Evolutionary conservation across 2,113 vertebrate genomes (phyloP), one percentile per base, ranked within the genome.

Genomic region (Corvus hawaiiensis): DNA sequence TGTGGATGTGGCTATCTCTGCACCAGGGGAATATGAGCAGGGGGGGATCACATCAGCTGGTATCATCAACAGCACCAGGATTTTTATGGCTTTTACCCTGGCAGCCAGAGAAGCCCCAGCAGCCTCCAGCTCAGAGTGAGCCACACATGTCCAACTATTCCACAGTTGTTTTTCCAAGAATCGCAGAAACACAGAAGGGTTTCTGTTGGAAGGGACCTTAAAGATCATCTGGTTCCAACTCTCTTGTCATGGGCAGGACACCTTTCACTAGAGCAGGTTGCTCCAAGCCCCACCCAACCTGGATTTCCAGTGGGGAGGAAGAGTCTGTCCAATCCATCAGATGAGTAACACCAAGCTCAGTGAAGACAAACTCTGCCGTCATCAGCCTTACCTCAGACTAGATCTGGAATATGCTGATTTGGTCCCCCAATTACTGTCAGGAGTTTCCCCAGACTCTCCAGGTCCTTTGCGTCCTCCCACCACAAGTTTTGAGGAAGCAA

Each of bases 361-460:
- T 1, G 0, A 76, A 71, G n/a, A 79, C 2, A 84, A 91, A 59
- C 13, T 2, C 5, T 54, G 8, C 26, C 16, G 55, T 27, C 37
- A 73, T 23, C 46, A 81, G 24, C 13, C 19, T 76, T 33, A 12
- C 16, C 41, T 56, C 72, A 55, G 13, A 46, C 49, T 84, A n/a
- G 11, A 48, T 33, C 35, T 72, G 30, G 7, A 37, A 43, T 2
- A n/a, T 30, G 39, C 19, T 43, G 23, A 16, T 69, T 76, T 43
- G 6, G 37, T 33, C 11, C 26, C 23, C 33, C 20, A 49, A 0
- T 2, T 24, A 27, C 9, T 75, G 5, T 33, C 55, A 73, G n/a
- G 13, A 80, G 32, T 7, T 3, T 3, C 7, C 2, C 7, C 5
- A 1, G 5, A 26, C 11, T 56, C 37, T 58, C 22, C 7, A 84